phyloP scores from a whole-genome alignment of 2,888 invertebrate species.

The Pachycephus smyrnensis region DNA sequence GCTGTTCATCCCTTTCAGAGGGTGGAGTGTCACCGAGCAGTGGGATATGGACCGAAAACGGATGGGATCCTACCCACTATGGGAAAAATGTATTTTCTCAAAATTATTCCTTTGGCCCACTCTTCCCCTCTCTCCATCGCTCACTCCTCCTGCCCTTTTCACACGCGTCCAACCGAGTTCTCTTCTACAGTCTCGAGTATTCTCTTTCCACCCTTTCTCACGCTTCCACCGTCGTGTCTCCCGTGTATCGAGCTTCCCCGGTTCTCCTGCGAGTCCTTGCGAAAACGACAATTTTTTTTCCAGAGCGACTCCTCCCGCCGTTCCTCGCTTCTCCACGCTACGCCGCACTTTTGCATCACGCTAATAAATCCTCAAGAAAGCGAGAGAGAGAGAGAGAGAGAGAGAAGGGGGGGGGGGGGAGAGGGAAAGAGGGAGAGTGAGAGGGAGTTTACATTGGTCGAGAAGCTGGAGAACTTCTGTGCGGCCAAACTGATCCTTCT shows the following conservation, averaged over 20 bases:
- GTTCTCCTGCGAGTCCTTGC: background rate
- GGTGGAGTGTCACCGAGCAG: constrained; percentile 27
- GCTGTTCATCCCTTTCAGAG: constrained; percentile 39
- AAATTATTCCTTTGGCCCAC: constrained; percentile 45
- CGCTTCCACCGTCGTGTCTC: background rate
- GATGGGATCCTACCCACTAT: constrained; percentile 40
- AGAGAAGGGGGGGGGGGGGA: no score
- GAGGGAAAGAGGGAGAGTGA: no score
- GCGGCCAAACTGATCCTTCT: background rate
- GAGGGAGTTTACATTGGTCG: background rate
- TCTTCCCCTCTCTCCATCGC: constrained; percentile 7
- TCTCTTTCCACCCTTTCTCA: background rate
- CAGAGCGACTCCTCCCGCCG: background rate
- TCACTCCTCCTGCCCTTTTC: constrained; percentile 6
- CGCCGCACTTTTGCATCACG: background rate
- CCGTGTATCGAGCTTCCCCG: background rate
- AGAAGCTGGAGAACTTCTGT: background rate
- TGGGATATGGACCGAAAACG: constrained; percentile 50
- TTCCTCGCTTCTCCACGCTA: background rate
- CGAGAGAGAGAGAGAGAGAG: no score
- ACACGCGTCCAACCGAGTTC: background rate
- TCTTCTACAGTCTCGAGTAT: background rate
- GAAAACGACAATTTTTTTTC: background rate
- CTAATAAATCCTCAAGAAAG: background rate
- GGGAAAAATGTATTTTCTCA: constrained; percentile 52